Evolutionary conservation across 2,113 vertebrate genomes (phyloP).

Genomic region (Globicephala melas): DNA sequence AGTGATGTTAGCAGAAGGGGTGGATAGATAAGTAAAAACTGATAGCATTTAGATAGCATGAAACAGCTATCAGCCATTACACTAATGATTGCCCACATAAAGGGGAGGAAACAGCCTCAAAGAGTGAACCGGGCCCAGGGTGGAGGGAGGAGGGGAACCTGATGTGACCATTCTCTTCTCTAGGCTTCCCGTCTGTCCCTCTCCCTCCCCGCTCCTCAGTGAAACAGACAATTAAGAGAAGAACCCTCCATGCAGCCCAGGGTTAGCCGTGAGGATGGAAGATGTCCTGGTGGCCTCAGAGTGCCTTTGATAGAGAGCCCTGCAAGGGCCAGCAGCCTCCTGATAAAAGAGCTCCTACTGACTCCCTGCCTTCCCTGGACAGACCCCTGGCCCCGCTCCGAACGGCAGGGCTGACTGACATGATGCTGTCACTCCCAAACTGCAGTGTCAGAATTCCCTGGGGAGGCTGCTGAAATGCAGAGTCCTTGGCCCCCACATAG

Average conservation of each 20-base stretch:
- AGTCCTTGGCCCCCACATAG: not conserved
- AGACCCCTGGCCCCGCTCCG: not conserved
- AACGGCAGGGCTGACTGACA: no score
- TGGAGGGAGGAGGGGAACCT: no score
- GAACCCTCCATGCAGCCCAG: not conserved
- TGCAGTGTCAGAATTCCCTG: not conserved
- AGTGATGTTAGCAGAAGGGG: not conserved
- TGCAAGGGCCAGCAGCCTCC: not conserved
- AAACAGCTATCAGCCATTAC: not conserved
- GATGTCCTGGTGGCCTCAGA: not conserved
- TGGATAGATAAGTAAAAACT: not conserved
- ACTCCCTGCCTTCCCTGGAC: no score
- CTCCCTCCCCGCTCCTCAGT: not conserved
- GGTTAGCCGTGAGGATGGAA: accelerated
- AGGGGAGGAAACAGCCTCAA: not conserved
- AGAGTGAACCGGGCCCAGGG: accelerated
- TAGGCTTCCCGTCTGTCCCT: not conserved
- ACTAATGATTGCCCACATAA: accelerated
- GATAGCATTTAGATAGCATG: not conserved
- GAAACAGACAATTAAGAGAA: not conserved
- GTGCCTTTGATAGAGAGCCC: not conserved
- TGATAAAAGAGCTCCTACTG: not conserved
- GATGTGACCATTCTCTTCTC: not conserved
- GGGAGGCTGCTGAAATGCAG: no score
- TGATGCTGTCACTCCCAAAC: not conserved